Conservation (phyloP, 2,113 vertebrate species). For the Antennarius striatus region DNA sequence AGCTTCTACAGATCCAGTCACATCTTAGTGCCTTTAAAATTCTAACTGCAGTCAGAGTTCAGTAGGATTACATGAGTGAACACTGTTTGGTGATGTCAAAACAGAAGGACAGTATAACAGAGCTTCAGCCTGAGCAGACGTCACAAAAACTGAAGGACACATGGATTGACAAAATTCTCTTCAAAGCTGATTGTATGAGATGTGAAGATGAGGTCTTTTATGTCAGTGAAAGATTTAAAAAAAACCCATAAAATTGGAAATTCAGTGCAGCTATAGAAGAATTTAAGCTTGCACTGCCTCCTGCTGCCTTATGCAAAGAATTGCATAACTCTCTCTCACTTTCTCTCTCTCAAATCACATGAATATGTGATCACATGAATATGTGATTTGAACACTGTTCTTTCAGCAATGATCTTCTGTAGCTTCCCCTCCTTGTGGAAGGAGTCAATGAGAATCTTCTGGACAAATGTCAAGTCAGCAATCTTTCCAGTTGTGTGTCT, state of each 20-base stretch:
- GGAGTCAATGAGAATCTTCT: too few relatives aligned
- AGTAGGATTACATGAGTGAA: conserved; percentile 8
- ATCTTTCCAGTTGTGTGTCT: too few relatives aligned
- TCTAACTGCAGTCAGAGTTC: not conserved
- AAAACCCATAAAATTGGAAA: not conserved
- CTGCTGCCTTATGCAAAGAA: conserved; percentile 18
- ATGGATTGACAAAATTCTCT: conserved; percentile 9
- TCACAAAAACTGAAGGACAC: conserved; percentile 44
- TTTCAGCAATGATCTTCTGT: too few relatives aligned
- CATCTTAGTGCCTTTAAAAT: not conserved
- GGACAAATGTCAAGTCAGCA: too few relatives aligned
- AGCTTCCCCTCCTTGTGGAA: too few relatives aligned
- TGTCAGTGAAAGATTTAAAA: not conserved
- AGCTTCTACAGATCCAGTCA: not conserved
- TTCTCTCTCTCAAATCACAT: too few relatives aligned
- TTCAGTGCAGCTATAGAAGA: not conserved
- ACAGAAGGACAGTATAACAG: not conserved
- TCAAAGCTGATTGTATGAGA: conserved; percentile 13
- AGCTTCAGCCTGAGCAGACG: not conserved
- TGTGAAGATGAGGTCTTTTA: conserved; percentile 18
- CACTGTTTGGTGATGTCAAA: not conserved
- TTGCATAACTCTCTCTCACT: conserved; percentile 22
- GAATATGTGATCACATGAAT: too few relatives aligned
- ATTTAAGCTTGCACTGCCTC: conserved; percentile 38
- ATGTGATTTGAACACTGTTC: too few relatives aligned